These are phyloP conservation scores for Pterocles gutturalis DNA, from an alignment of 2,113 vertebrate genomes.

Conservation along the genomic window DNA sequence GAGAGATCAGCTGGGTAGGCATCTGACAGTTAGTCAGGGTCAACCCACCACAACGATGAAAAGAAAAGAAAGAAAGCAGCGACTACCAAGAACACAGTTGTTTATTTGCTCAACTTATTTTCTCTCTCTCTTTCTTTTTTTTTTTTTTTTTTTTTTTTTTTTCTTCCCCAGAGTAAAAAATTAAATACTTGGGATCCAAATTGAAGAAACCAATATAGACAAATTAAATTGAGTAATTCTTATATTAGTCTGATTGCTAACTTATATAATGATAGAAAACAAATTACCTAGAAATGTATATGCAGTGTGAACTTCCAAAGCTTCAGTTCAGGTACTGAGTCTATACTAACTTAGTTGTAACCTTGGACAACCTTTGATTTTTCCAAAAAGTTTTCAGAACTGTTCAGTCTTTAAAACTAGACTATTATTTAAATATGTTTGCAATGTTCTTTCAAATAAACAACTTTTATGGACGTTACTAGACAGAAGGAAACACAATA, in stretches of 20 bases:
- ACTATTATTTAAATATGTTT: background rate
- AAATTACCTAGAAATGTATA: background rate
- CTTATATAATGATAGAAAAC: background rate
- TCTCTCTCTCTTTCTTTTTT: no score
- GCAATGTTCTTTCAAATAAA: slow-evolving; percentile 14
- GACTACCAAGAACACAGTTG: background rate
- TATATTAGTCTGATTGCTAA: background rate
- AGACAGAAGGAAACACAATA: background rate
- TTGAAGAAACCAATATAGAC: background rate
- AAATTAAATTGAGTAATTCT: background rate
- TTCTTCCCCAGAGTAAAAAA: background rate
- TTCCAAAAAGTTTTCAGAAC: background rate
- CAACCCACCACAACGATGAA: background rate
- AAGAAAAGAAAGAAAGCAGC: background rate
- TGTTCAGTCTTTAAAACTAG: background rate
- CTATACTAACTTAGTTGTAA: background rate
- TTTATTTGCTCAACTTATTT: background rate
- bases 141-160: no score
- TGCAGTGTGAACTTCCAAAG: background rate
- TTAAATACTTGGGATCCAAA: background rate
- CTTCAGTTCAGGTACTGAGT: background rate
- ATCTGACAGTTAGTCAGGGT: background rate
- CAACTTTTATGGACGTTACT: background rate
- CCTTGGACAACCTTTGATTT: background rate
- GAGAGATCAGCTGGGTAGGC: background rate